These are phyloP conservation scores for Coleophora flavipennella DNA, from an alignment of 2,888 invertebrate genomes.

Conservation along the genomic window DNA sequence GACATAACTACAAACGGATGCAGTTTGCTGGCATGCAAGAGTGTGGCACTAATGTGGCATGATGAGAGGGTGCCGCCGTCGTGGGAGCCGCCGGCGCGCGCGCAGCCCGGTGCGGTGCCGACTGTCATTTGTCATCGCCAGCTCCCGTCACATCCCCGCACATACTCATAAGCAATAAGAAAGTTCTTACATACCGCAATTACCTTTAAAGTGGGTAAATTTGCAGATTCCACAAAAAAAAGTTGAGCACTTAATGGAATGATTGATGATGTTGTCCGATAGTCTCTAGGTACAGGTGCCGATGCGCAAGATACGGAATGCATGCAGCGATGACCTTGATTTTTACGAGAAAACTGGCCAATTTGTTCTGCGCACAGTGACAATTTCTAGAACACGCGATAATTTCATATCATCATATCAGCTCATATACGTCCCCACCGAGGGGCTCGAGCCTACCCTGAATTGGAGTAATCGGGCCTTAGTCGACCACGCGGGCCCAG, in stretches of 20 bases:
- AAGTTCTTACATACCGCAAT: slow-evolving; percentile 54
- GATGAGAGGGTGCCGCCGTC: slow-evolving; percentile 37
- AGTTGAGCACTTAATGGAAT: slow-evolving; percentile 28
- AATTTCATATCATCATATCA: slow-evolving; percentile 1
- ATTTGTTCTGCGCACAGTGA: not conserved
- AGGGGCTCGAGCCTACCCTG: too few species aligned
- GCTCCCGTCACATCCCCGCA: slow-evolving; percentile 54
- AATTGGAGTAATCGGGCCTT: too few species aligned
- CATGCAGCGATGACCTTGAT: slow-evolving; percentile 1
- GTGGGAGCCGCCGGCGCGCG: slow-evolving; percentile 41
- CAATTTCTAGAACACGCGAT: not conserved
- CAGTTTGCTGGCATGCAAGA: slow-evolving; percentile 2
- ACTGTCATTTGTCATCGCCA: slow-evolving; percentile 64
- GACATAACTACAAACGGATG: not conserved
- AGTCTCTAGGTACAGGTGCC: too few species aligned
- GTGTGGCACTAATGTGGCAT: slow-evolving; percentile 42
- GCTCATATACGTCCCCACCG: too few species aligned
- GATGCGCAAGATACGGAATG: not conserved
- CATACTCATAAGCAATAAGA: slow-evolving; percentile 26
- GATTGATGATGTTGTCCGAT: slow-evolving; percentile 27
- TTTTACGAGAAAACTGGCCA: not conserved
- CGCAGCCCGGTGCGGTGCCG: slow-evolving; percentile 17
- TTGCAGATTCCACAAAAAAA: slow-evolving; percentile 47
- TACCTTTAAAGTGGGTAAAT: slow-evolving; percentile 55
- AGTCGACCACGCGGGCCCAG: too few species aligned